Base-by-base conservation (phyloP, 2,888 invertebrate species). In the Acronicta alni region DNA sequence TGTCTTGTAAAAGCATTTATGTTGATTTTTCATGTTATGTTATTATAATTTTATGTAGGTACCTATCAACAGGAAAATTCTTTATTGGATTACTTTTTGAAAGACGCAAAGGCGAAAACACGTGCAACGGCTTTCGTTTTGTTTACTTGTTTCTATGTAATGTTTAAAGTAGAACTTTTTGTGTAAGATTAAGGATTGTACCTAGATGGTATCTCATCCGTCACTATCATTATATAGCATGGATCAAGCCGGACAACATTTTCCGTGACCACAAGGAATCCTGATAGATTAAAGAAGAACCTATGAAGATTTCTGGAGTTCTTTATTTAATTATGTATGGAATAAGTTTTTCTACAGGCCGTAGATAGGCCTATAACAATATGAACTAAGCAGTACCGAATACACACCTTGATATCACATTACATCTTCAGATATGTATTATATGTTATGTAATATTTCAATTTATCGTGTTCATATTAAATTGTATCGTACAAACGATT, bases 1-100 rank as follows among this genome's bases (percentile, higher is more conserved):
- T 51, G 23, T 44, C 41, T 46, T 52, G 23, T 37, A 58, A 55
- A 52, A 44, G 44, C 48, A 56, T 60, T 56, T 67, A 43, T 56
- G 55, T 62, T 63, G 18, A 41, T 41, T 48, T 4, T 52, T n/a
- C 18, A 32, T 49, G 17, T 30, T 48, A 10, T 37, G 7, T 35
- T 38, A 30, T 32, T 48, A 14, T 37, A 23, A 32, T 18, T 38
- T 26, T 41, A n/a, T 30, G 6, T 48, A 52, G 46, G 23, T 8
- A 41, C 14, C 12, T 46, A n/a, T 16, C 26, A 14, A 12, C 30
- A 26, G 26, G 32, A 38, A n/a, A 35, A 42, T 14, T 2, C 14
- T 14, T 32, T 26, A 42, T 32, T 12, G 18, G 20, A 54, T 32
- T 38, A 14, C 16, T 17, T 62, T 12, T 41, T 38, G 8, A 16